Percentiles rank a stretch among this genome's conserved stretches.
These are phyloP conservation scores for Ornithoptera alexandrae DNA, from an alignment of 2,888 invertebrate genomes.

Conservation along the genomic window DNA sequence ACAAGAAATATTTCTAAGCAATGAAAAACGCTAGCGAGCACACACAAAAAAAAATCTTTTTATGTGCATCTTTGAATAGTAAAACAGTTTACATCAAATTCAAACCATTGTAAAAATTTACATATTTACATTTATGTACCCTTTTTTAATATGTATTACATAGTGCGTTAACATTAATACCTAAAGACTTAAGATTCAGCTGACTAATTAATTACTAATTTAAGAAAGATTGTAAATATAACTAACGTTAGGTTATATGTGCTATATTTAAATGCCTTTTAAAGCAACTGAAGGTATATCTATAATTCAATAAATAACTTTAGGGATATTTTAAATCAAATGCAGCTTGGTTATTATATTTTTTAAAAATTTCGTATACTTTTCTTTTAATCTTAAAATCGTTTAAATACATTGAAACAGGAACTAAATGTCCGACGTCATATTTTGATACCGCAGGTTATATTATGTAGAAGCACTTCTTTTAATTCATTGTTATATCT, in stretches of 20 bases:
- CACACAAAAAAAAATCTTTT: too few species aligned
- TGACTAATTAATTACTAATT: neutral
- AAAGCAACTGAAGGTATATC: neutral
- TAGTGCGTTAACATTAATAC: too few species aligned
- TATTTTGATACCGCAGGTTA: neutral
- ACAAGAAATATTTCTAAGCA: slow-evolving; percentile 17
- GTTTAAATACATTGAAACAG: neutral
- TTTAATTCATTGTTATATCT: neutral
- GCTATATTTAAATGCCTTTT: too few species aligned
- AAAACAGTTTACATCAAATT: too few species aligned
- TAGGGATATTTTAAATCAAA: neutral
- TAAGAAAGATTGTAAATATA: neutral
- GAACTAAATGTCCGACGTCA: neutral
- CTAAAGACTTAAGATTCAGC: neutral
- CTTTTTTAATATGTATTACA: too few species aligned
- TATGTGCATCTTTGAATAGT: neutral
- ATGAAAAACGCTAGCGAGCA: neutral
- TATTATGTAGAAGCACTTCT: neutral
- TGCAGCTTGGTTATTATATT: neutral
- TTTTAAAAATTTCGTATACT: neutral
- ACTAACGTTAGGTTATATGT: too few species aligned
- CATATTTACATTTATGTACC: too few species aligned
- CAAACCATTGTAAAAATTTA: too few species aligned
- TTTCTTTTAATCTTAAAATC: neutral
- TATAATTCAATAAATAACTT: neutral